phyloP scores from a whole-genome alignment of 2,113 vertebrate genomes.

The Accipiter cooperii region DNA sequence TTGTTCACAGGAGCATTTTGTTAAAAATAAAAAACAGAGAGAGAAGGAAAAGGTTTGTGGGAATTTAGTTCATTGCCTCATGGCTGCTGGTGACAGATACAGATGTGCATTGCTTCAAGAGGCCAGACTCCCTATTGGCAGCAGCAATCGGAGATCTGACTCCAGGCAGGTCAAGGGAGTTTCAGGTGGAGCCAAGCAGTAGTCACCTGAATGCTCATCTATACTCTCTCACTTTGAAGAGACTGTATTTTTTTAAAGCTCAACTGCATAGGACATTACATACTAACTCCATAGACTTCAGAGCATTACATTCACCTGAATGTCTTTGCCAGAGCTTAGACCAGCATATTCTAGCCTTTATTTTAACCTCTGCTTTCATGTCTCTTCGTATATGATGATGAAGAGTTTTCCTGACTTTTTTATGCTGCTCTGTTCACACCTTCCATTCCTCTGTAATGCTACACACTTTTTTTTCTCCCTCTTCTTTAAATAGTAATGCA shows the following conservation, averaged over 20 bases:
- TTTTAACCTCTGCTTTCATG: neutral
- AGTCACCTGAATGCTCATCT: neutral
- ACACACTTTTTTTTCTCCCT: neutral
- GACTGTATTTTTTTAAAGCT: neutral
- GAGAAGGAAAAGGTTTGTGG: neutral
- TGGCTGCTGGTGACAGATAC: neutral
- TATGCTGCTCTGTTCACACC: neutral
- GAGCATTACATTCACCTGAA: neutral
- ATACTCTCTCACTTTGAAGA: neutral
- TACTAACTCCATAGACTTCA: neutral
- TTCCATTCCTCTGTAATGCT: neutral
- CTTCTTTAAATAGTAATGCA: neutral
- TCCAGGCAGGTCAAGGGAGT: neutral
- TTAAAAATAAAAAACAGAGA: neutral
- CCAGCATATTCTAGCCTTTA: neutral
- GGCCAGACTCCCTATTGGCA: neutral
- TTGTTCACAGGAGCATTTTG: neutral
- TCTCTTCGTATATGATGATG: neutral
- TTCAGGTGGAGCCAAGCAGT: neutral
- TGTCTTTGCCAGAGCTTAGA: neutral
- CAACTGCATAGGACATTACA: neutral
- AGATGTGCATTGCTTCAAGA: neutral
- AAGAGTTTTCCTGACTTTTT: neutral
- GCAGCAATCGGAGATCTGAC: rapidly evolving
- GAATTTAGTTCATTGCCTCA: neutral